Percentiles rank a stretch among this genome's conserved stretches.
Conservation (phyloP, 2,113 vertebrate species). For the zebrafish (Danio rerio) region GRCz12tu NC_133190.1:24058501-24059000, state of each 20-base stretch:
- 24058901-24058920: neutral
- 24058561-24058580: slow-evolving; percentile 28
- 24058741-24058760: slow-evolving; percentile 18
- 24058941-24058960: too few relatives aligned
- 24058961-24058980: too few relatives aligned
- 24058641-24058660: slow-evolving; percentile 33
- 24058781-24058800: neutral
- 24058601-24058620: slow-evolving; percentile 29
- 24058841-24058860: neutral
- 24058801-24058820: neutral
- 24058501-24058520: slow-evolving; percentile 9
- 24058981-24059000: too few relatives aligned
- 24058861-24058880: neutral
- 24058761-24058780: neutral
- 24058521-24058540: slow-evolving; percentile 45
- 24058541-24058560: slow-evolving; percentile 33
- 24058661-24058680: slow-evolving; percentile 45
- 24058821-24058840: slow-evolving; percentile 7
- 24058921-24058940: too few relatives aligned
- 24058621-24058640: slow-evolving; percentile 28
- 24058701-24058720: slow-evolving; percentile 1
- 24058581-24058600: slow-evolving; percentile 12
- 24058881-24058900: slow-evolving; percentile 7
- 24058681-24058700: slow-evolving; percentile 25
- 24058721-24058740: slow-evolving; percentile 17